phyloP scores from a whole-genome alignment of 1,140 invertebrate species.

The Zaprionus nigranus region DNA sequence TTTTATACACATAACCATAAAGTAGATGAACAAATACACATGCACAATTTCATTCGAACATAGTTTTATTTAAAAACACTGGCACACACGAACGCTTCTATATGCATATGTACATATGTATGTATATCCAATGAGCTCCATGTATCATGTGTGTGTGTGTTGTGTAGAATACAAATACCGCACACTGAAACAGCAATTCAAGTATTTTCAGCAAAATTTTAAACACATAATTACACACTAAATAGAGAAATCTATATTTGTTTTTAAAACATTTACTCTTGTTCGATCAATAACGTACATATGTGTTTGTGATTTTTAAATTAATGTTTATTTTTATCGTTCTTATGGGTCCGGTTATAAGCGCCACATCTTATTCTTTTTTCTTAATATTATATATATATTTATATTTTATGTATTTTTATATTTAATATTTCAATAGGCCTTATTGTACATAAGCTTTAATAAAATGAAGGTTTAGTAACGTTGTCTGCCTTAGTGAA shows the following conservation, averaged over 20 bases:
- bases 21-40: constrained; percentile 1
- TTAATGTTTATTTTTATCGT: not conserved
- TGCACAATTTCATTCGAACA: constrained; percentile 9
- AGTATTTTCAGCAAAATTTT: not conserved
- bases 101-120: not conserved
- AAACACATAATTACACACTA: not conserved
- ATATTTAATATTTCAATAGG: not conserved
- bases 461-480: not conserved
- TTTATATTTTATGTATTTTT: too few relatives aligned
- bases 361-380: not conserved
- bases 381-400: too few relatives aligned
- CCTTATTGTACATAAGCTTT: not conserved
- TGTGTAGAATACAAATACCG: not conserved
- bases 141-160: too few relatives aligned
- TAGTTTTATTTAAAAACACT: constrained; percentile 21
- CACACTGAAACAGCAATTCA: not conserved
- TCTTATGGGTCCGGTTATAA: not conserved
- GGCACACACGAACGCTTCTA: not conserved
- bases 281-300: not conserved
- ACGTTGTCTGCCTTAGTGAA: not conserved
- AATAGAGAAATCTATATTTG: not conserved
- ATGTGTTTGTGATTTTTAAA: not conserved
- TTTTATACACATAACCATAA: constrained; percentile 27
- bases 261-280: not conserved
- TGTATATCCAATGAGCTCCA: not conserved